Base-by-base conservation (phyloP, 2,888 invertebrate species). In the Geotrupes spiniger region DNA sequence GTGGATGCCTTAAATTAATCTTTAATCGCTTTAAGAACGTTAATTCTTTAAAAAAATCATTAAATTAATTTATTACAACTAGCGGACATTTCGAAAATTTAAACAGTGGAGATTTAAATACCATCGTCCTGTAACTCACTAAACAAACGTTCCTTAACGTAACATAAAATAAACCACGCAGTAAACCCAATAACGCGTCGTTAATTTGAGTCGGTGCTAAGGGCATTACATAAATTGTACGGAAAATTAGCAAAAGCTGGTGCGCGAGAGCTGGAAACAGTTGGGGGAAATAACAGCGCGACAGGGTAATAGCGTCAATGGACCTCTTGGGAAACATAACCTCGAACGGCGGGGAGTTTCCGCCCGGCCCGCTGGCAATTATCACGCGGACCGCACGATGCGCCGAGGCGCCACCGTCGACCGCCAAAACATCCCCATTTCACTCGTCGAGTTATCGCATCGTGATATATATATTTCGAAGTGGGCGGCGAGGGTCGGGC, bases 241-340 rank as follows among this genome's bases (percentile, higher is more conserved):
- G 42, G 53, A 57, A 59, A 60, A 61, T 60, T 60, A 61, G 58
- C 53, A 51, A 57, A 59, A 58, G 56, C 54, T 55, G 53, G 44
- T 15, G 33, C 42, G 49, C 52, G 54, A 55, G 55, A 50, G 42
- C 50, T 46, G 50, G 49, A 50, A 54, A 57, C 55, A 57, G 56
- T 58, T 60, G 56, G 57, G 21, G 57, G 61, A 63, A 64, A 64
- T 63, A 63, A 63, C 62, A 62, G 57, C 61, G 67, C 65, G 67
- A 71, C 71, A 70, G 64, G 63, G 68, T 70, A 70, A 72, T 71
- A 71, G 72, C 65, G 65, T 55, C 65, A 70, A 73, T 73, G 70
- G 68, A 66, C 61, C 73, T 68, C 73, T 42, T 49, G 72, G 70
- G 73, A 68, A 56, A 59, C 64, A 72, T 73, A 71, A 71, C 69